Percentiles rank a stretch among this genome's conserved stretches.
Conservation (phyloP, 2,797 vertebrate genomes). For the Catostomus latipinnis region DNA sequence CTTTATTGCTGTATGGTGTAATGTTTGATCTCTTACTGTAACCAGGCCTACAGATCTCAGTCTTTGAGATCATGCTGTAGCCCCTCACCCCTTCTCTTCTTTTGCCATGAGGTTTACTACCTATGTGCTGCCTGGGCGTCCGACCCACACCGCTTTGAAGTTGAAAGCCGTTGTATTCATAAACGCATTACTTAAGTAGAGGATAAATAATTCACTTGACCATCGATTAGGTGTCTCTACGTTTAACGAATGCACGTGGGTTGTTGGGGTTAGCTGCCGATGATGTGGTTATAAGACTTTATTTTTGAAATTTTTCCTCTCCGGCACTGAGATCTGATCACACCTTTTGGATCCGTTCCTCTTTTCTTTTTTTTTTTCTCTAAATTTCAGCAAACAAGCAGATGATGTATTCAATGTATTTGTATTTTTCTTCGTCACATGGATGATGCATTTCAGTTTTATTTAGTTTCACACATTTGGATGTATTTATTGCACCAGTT, state of each 20-base stretch:
- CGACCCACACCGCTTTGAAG: conserved; percentile 78
- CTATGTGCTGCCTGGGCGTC: conserved; percentile 75
- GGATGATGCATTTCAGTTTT: neutral
- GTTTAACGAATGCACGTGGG: conserved; percentile 53
- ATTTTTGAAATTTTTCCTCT: conserved; percentile 19
- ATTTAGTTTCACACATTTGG: neutral
- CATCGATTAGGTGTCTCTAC: conserved; percentile 83
- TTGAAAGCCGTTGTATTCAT: conserved; percentile 79
- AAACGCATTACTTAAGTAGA: conserved; percentile 82
- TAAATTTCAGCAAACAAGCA: conserved; percentile 9
- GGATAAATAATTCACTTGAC: conserved; percentile 84
- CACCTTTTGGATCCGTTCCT: neutral
- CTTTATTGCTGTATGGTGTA: conserved; percentile 34
- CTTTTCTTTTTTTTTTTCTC: neutral
- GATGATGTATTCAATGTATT: neutral
- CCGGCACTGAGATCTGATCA: neutral
- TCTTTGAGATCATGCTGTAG: conserved; percentile 19
- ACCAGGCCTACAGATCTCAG: conserved; percentile 31
- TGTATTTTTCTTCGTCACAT: no score
- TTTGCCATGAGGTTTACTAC: conserved; percentile 57
- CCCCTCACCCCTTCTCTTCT: conserved; percentile 55
- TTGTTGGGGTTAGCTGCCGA: conserved; percentile 34
- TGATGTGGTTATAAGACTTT: conserved; percentile 36
- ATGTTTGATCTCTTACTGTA: conserved; percentile 44
- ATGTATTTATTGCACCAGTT: neutral